Base-by-base conservation (phyloP, 92 coral and sea anemone species). In the Micromussa lordhowensis region DNA sequence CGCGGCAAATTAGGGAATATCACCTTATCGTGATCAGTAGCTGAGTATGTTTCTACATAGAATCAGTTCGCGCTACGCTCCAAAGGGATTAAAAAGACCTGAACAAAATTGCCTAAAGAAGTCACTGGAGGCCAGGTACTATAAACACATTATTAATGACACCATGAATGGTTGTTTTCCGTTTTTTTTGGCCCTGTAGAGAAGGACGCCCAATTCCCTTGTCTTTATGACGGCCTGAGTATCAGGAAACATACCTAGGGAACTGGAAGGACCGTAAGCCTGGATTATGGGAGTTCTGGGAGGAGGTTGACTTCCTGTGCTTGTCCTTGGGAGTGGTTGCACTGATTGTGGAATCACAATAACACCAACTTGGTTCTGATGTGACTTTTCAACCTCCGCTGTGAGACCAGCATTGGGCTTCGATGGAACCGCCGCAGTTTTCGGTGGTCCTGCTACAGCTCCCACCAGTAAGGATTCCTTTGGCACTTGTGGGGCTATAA, bases 401-500 rank as follows among this genome's bases (percentile, higher is more conserved):
- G 70, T 34, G 31, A 51, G 61, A 44, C 61, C 81, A 19, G 59
- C 38, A 38, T 85, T 78, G 40, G 82, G 75, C 22, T 66, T 63
- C 75, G 34, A 26, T 44, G 77, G 55, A 51, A 48, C 3, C 7
- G 54, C 29, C 49, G 31, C 54, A 26, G 38, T 14, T 30, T 16
- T 31, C 66, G 22, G 53, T 86, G 59, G 83, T 29, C 48, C 61
- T 9, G 51, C 15, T 40, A 22, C 48, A 66, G 51, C 76, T n/a
- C 82, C n/a, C 3, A 36, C 48, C 22, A 68, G 49, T 70, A 79
- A 61, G 36, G 83, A 22, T 75, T 38, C 74, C 53, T 75, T 76
- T 57, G 88, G 81, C 17, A 28, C 75, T 75, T 21, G 81, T 55
- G 88, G 82, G 21, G 79, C 53, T 34, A 83, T 35, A 26, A 85